These are phyloP conservation scores for Chlorops oryzae DNA, from an alignment of 1,140 invertebrate species.

Conservation along the genomic window DNA sequence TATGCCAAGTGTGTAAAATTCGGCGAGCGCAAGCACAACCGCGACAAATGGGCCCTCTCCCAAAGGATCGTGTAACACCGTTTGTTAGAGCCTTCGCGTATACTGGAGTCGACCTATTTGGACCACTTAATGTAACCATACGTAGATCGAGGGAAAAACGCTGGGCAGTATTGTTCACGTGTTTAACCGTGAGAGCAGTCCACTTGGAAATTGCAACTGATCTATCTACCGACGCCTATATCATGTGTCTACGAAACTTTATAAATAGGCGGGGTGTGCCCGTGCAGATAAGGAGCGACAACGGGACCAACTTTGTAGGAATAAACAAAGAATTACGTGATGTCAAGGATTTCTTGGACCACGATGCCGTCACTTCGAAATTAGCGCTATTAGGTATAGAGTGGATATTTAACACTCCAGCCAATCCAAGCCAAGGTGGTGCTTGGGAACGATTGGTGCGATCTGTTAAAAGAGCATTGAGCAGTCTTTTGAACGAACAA, in stretches of 20 bases:
- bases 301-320: constrained; percentile 37
- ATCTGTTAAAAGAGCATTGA: constrained; percentile 11
- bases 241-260: too few species aligned
- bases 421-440: constrained; percentile 20
- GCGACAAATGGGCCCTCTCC: too few species aligned
- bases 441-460: constrained; percentile 17
- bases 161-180: constrained; percentile 31
- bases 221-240: too few species aligned
- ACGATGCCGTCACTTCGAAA: neutral
- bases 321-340: too few species aligned
- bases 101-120: too few species aligned
- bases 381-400: constrained; percentile 4
- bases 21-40: too few species aligned
- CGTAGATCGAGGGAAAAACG: constrained; percentile 19
- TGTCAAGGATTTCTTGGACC: too few species aligned
- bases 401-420: constrained; percentile 22
- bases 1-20: too few species aligned
- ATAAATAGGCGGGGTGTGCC: too few species aligned
- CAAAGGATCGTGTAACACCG: too few species aligned
- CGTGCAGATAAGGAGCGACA: constrained; percentile 24
- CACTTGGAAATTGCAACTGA: constrained; percentile 34
- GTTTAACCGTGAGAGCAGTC: constrained; percentile 21
- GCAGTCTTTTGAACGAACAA: constrained; percentile 4
- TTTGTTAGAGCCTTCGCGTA: too few species aligned
- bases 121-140: neutral